Evolutionary conservation across 2,888 invertebrate species (phyloP), one percentile per base, ranked within the genome.

Genomic region (Hedychridium roseum): DNA sequence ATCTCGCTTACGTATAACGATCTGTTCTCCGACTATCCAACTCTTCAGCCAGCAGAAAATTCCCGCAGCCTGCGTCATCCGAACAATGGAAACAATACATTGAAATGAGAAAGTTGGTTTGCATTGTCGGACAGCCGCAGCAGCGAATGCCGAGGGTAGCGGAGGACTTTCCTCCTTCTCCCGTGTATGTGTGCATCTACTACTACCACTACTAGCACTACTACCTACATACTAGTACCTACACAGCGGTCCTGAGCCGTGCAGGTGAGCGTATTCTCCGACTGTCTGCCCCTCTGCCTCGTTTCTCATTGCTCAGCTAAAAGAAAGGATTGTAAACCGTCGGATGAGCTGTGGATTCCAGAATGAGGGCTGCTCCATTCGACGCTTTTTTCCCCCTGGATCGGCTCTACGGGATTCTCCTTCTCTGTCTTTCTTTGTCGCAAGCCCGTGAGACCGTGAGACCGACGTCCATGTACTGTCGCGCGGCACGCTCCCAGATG

Each of bases 61-160:
- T 9, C 23, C 9, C 23, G 5, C 23, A 9, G 23, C 5, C 23
- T 9, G 5, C 23, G n/a, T 7, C 18, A 11, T 57, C 59, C 50
- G 66, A 66, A 68, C 68, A 74, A 74, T 74, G 73, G 73, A 68
- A 69, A 74, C 73, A 73, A 71, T 74, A 72, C 73, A 69, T 69
- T 69, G 70, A 71, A 71, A 74, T 68, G 74, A 71, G 70, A 74
- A 73, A 73, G 71, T 71, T 71, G 73, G 74, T 74, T 72, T 74
- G 73, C 72, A 73, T 74, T 74, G 74, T 74, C 70, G 69, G 66
- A 67, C 64, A 68, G 68, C 63, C 64, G 62, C 60, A 54, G 58
- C 20, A 41, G 23, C 23, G 38, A 40, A n/a, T n/a, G 50, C 15
- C 36, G 20, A 28, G 31, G 26, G 43, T 26, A 40, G 35, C 37